phyloP scores from a whole-genome alignment of 1,140 invertebrate genomes.

The Rhagoletis zephyria region DNA sequence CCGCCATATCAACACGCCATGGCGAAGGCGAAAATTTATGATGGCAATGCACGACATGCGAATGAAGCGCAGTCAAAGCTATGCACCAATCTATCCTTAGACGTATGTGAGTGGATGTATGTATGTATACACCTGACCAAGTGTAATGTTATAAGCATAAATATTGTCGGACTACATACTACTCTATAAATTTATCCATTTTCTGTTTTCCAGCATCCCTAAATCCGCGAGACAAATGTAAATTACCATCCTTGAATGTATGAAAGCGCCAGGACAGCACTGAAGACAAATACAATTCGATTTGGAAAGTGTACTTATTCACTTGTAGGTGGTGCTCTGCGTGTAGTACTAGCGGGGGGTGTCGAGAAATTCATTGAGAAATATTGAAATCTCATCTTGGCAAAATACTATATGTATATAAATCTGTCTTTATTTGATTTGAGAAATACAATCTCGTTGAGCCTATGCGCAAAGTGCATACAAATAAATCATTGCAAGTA shows the following conservation, averaged over 20 bases:
- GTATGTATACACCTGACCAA: not conserved
- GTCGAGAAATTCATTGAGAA: not conserved
- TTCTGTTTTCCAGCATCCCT: not conserved
- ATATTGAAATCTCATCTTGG: not conserved
- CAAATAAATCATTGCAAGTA: no score
- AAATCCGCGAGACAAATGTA: not conserved
- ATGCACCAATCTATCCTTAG: not conserved
- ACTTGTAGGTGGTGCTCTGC: not conserved
- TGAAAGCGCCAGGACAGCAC: not conserved
- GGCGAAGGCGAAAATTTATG: slow-evolving; percentile 44
- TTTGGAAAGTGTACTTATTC: not conserved
- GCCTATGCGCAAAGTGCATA: not conserved
- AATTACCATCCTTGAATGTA: not conserved
- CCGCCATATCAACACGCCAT: slow-evolving; percentile 50
- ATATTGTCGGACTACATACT: not conserved
- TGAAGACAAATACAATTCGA: not conserved
- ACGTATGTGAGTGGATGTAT: not conserved
- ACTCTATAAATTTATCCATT: not conserved
- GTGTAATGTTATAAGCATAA: not conserved
- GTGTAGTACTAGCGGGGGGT: not conserved
- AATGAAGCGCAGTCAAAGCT: slow-evolving; percentile 44
- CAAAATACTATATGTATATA: not conserved
- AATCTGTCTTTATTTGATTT: not conserved
- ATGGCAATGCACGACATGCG: slow-evolving; percentile 43
- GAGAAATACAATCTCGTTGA: not conserved